Base-by-base conservation (phyloP, 2,888 invertebrate genomes). In the Alloscopus bannaensis region DNA sequence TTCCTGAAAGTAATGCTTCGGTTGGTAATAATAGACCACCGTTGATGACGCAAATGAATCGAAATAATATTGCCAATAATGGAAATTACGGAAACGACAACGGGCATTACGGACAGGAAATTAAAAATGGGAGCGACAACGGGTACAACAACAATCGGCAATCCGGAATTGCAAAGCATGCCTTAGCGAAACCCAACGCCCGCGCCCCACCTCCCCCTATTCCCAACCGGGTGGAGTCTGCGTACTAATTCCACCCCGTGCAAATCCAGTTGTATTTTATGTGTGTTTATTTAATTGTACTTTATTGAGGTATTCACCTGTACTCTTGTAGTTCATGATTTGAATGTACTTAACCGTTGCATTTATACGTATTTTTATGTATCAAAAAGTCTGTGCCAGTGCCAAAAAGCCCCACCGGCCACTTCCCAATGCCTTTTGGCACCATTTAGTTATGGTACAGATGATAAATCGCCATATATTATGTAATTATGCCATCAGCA, bases 131-230 rank as follows among this genome's bases (percentile, higher is more conserved):
- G 60, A 45, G 65, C 47, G 69, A 55, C 29, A 50, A 71, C 69
- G 72, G 80, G 1, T 69, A 83, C 65, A 82, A 84, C 40, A 84
- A 84, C 28, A 84, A 81, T 52, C 59, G 62, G 50, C 72, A 64
- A 22, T 65, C 66, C 0, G 73, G 50, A 13, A 18, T 40, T 1
- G 26, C 59, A n/a, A 55, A 73, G 13, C 55, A 69, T 40, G 28
- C 70, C 0, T 28, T 72, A 4, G 50, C 40, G 3, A 81, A 81
- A n/a, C 81, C 84, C 0, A 50, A 29, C 42, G 80, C 28, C 22
- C 20, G 57, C 29, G 68, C 78, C 2, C 84, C 84, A 4, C 83
- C 83, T 11, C 84, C 82, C 11, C 82, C 82, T 6, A 59, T 81
- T 36, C 84, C 84, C 20, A 66, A 72, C 16, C 64, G 84, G 29